Percentiles rank a stretch among this genome's conserved stretches.
These are phyloP conservation scores for Pelvicachromis taeniatus DNA, from an alignment of 2,113 vertebrate genomes.

Conservation along the genomic window DNA sequence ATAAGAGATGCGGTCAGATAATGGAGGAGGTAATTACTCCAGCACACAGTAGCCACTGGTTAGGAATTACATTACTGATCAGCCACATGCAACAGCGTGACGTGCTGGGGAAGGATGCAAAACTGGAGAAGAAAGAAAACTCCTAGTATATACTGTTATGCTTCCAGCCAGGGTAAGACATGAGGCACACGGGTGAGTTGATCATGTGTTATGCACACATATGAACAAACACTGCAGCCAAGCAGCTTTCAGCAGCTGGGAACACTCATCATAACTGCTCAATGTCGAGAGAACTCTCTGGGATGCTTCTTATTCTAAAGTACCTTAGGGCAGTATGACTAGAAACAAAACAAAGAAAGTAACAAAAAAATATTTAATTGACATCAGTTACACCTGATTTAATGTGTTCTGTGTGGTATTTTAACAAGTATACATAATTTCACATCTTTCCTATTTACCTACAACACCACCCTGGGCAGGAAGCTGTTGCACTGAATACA, in stretches of 20 bases:
- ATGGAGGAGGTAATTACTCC: conserved; percentile 60
- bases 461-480: neutral
- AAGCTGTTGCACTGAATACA: neutral
- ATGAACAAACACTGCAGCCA: neutral
- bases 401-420: neutral
- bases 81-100: conserved; percentile 14
- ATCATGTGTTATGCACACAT: neutral
- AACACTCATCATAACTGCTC: neutral
- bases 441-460: neutral
- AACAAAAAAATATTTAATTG: neutral
- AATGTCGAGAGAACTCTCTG: neutral
- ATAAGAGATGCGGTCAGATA: conserved; percentile 63
- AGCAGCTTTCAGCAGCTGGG: neutral
- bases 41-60: conserved; percentile 30
- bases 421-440: neutral
- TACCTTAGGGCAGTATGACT: neutral
- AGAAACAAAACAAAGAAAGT: neutral
- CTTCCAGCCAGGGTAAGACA: neutral
- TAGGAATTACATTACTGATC: conserved; percentile 64
- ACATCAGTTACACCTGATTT: neutral
- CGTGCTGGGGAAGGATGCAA: neutral
- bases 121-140: conserved; percentile 13
- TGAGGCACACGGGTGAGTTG: neutral
- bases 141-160: conserved; percentile 25
- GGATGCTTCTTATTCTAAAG: neutral